These are phyloP conservation scores for Spea bombifrons DNA, from an alignment of 2,113 vertebrate genomes.

Conservation along the genomic window DNA sequence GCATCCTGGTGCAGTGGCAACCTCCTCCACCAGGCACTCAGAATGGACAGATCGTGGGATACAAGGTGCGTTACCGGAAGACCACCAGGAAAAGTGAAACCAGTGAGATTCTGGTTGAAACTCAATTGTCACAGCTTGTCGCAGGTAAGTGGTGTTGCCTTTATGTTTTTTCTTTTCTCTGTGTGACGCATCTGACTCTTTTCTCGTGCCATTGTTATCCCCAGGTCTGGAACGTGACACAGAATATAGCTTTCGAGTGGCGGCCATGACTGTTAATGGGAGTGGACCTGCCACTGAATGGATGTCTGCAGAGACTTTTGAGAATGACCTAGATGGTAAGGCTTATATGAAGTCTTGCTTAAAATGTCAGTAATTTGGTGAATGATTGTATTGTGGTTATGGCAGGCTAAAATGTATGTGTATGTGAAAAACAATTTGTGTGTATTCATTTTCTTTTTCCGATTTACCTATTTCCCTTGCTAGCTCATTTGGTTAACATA, in stretches of 20 bases:
- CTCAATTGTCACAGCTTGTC: constrained; percentile 83
- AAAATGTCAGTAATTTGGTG: neutral
- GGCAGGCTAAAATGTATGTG: no score
- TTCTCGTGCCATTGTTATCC: constrained; percentile 26
- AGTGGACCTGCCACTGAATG: constrained; percentile 89
- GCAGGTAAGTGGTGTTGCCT: constrained; percentile 69
- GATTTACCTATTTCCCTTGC: no score
- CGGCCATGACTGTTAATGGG: constrained; percentile 87
- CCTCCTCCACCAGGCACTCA: constrained; percentile 80
- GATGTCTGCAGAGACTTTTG: constrained; percentile 87
- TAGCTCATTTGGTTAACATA: no score
- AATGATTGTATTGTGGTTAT: no score
- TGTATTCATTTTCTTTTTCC: no score
- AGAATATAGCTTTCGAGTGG: constrained; percentile 88
- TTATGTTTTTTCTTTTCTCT: neutral
- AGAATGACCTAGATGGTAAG: constrained; percentile 94
- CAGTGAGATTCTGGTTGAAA: constrained; percentile 77
- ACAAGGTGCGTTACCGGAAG: constrained; percentile 95
- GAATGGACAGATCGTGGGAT: constrained; percentile 86
- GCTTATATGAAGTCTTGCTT: neutral
- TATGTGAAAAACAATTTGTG: no score
- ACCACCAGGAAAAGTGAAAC: constrained; percentile 87
- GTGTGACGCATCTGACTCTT: neutral
- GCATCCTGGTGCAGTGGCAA: constrained; percentile 91
- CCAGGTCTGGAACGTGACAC: constrained; percentile 89